Conservation (phyloP, 2,113 vertebrate species). For the Sylvia atricapilla region DNA sequence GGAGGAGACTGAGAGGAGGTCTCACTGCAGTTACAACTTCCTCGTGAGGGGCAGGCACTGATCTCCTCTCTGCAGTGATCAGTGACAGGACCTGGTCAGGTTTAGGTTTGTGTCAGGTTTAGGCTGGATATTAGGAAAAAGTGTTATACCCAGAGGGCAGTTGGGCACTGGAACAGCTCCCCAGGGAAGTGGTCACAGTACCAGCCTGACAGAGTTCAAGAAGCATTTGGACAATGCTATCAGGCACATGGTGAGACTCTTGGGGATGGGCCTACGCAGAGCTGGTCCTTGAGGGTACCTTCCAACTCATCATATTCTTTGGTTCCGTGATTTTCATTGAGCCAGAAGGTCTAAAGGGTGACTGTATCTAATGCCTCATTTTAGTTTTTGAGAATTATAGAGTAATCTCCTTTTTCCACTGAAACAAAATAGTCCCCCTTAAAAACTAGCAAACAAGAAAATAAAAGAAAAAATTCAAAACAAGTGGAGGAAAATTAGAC, state of each 20-base stretch:
- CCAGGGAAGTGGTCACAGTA: not conserved
- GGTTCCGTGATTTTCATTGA: not conserved
- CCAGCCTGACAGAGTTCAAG: not conserved
- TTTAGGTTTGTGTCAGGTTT: not conserved
- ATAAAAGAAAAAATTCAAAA: not conserved
- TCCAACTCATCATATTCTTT: not conserved
- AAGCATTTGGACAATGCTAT: not conserved
- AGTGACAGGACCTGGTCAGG: not conserved
- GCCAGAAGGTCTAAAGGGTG: not conserved
- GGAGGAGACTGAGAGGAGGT: not conserved
- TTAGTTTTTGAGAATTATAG: not conserved
- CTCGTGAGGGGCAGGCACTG: not conserved
- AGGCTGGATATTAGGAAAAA: not conserved
- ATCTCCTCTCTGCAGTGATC: not conserved
- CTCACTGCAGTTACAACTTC: not conserved
- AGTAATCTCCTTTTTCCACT: not conserved
- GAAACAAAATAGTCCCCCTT: not conserved
- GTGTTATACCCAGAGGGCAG: rapidly evolving
- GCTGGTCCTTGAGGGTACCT: not conserved
- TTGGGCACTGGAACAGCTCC: not conserved
- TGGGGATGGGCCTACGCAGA: not conserved
- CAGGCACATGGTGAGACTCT: not conserved
- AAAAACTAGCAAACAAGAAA: not conserved
- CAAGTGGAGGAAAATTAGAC: not conserved
- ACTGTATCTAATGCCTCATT: not conserved